Evolutionary conservation across 2,797 vertebrate species (phyloP).

Genomic region (Sphaeramia orbicularis): DNA sequence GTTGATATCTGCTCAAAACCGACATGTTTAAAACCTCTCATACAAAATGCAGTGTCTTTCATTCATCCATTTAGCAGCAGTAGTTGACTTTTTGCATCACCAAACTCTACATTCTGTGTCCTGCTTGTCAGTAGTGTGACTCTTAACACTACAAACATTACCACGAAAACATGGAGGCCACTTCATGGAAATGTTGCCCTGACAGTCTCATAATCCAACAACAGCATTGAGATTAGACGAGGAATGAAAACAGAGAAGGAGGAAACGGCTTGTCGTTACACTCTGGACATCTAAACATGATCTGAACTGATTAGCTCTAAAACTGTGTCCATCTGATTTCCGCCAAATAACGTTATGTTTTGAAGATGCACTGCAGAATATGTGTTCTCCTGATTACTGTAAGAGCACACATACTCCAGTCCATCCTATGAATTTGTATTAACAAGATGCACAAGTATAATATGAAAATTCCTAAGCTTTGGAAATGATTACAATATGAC

Average conservation of each 20-base stretch:
- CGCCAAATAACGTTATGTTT: not conserved
- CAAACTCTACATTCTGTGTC: constrained; percentile 51
- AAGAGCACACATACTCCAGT: not conserved
- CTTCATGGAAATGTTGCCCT: constrained; percentile 72
- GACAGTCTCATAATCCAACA: constrained; percentile 69
- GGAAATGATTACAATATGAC: not conserved
- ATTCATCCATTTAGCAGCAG: constrained; percentile 24
- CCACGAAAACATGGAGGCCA: constrained; percentile 70
- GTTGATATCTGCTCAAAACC: not conserved
- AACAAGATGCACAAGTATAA: constrained; percentile 9
- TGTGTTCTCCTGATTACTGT: not conserved
- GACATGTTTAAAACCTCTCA: constrained; percentile 2
- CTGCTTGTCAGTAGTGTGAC: constrained; percentile 48
- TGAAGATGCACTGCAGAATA: not conserved
- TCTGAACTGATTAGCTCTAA: constrained; percentile 40
- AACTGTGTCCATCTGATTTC: constrained; percentile 13
- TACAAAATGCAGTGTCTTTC: constrained; percentile 2
- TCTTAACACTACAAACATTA: constrained; percentile 67
- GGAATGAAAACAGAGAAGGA: constrained; percentile 44
- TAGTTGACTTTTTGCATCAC: constrained; percentile 31
- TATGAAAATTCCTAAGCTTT: not conserved
- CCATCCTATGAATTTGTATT: not conserved
- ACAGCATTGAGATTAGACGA: constrained; percentile 76
- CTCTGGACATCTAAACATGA: constrained; percentile 22
- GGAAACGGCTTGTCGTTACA: constrained; percentile 25